phyloP scores from a whole-genome alignment of 2,797 vertebrate species.

The Dendrocincla fuliginosa region DNA sequence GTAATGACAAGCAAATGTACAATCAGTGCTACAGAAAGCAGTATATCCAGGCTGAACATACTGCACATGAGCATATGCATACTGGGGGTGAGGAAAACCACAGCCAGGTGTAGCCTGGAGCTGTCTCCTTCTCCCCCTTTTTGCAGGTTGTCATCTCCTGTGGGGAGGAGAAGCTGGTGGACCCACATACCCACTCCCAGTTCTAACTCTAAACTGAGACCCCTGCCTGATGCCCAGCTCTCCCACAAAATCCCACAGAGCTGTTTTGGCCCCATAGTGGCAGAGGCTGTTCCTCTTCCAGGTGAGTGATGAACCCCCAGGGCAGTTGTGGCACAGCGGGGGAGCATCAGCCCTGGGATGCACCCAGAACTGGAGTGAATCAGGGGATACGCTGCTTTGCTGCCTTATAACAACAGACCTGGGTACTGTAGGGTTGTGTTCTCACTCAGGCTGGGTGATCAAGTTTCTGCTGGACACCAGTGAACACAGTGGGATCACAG shows the following conservation, averaged over 20 bases:
- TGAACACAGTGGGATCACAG: not conserved
- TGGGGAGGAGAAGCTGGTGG: not conserved
- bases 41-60: constrained; percentile 5
- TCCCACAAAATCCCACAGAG: not conserved
- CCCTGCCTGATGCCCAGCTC: not conserved
- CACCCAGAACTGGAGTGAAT: not conserved
- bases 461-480: not conserved
- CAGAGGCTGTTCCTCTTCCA: not conserved
- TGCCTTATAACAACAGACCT: not conserved
- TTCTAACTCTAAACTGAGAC: not conserved
- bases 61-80: not conserved
- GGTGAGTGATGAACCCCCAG: not conserved
- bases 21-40: constrained; percentile 34
- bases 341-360: not conserved
- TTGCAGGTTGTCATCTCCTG: not conserved
- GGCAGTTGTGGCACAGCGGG: not conserved
- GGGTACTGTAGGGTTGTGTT: not conserved
- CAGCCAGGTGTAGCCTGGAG: fast-evolving
- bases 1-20: constrained; percentile 35
- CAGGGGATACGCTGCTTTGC: not conserved
- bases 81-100: not conserved
- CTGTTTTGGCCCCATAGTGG: not conserved
- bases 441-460: not conserved
- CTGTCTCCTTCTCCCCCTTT: not conserved
- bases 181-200: not conserved